Evolutionary conservation across 1,140 invertebrate species (phyloP), one percentile per base, ranked within the genome.

Genomic region (Eciton burchellii): DNA sequence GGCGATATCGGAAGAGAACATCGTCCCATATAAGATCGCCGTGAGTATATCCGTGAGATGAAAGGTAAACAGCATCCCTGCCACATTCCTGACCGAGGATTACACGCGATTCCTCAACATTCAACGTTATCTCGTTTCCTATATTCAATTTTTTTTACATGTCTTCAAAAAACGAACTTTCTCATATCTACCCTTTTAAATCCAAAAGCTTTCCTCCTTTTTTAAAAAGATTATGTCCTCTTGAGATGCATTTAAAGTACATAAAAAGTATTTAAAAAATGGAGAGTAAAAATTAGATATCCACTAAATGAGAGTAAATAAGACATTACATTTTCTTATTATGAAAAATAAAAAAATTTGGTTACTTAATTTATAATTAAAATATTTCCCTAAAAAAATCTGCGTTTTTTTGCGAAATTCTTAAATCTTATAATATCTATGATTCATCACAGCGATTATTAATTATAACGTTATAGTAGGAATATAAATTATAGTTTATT

Each of bases 11-110:
- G 89, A 93, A 41, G 91, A 93, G 24, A 92, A 92, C 81, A 91
- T 94, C 77, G 92, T 93, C 29, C 93, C 93, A 9, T 94, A 94
- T 85, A 92, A 92, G 71, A 93, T 93, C 83, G 90, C 93, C 45
- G 93, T 94, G 88, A 90, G 93, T 92, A 70, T 76, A 63, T 76
- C n/a, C 47, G 26, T 56, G 59, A 74, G 47, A 77, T 66, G 81
- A 43, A 74, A 79, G 63, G 63, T 57, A 45, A 79, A 79, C 29
- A 79, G 47, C 63, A 68, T 68, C 19, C 29, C 26, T 41, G 21
- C 6, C 54, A 19, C n/a, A 14, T 47, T 66, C 21, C 24, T 77
- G 24, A 66, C 45, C 16, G 29, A 52, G 21, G 16, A 12, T 11
- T 41, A 19, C 16, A 43, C 8, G 57, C 41, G 57, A 49, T 21